Base-by-base conservation (phyloP, 2,113 vertebrate species). In the Ellobius talpinus region DNA sequence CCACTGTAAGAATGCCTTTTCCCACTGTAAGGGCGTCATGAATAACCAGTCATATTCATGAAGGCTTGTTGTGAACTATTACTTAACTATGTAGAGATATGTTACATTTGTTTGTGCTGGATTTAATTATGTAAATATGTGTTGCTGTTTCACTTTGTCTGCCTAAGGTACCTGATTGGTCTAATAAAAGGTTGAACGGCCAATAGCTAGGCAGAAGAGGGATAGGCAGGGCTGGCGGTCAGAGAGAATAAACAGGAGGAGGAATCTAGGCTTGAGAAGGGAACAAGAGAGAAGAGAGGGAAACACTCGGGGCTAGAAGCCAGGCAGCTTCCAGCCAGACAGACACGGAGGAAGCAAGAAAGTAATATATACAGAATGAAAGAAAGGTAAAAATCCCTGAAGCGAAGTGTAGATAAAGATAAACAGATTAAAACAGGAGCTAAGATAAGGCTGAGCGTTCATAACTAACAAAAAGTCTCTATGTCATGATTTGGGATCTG, bases 1-100 rank as follows among this genome's bases (percentile, higher is more conserved):
- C 52, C 68, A 93, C 85, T 90, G 36, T 21, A 90, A 85, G 24
- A 95, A 94, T 85, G 74, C 33, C 82, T 85, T 78, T 36, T 86
- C 39, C 33, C 68, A 47, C 91, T 36, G 39, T 16, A 68, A 89
- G 39, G 52, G 16, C 39, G 94, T 73, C 61, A 19, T 90, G 89
- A 95, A 73, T 89, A 85, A 95, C 52, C 19, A 55, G 74, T 87
- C 87, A 91, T 82, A 93, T 29, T 61, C 31, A 52, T 79, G n/a
- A 73, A 73, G 70, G 70, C 36, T 73, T 73, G 68, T 72, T n/a
- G 36, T 72, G 68, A 36, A 72, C 17, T 72, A 21, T 72, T 70
- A 70, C 16, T 72, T 72, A 68, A 68, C 31, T 73, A 23, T 73
- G 3, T 10, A 73, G n/a, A 73, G 19, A 73, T 73, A 19, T 73